Evolutionary conservation across 2,113 vertebrate species (phyloP).

Genomic region (Microtus ochrogaster): DNA sequence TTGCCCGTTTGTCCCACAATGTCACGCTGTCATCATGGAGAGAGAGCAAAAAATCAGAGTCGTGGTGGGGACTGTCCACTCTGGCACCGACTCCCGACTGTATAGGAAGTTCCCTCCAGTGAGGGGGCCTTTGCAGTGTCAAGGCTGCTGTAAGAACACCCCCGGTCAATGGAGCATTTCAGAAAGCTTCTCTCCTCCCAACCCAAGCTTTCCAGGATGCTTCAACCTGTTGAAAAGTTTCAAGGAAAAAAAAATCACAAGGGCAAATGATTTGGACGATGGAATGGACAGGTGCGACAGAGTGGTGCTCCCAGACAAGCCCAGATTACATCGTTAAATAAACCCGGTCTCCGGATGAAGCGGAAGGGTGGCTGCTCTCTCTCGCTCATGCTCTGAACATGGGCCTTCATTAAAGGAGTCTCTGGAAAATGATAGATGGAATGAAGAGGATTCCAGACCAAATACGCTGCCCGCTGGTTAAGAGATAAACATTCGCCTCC

Average conservation of each 20-base stretch:
- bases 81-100: rapidly evolving
- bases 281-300: not conserved
- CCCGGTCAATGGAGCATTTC: rapidly evolving
- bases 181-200: rapidly evolving
- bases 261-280: constrained; percentile 11
- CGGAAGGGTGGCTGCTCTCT: not conserved
- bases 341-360: constrained; percentile 38
- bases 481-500: not conserved
- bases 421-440: constrained; percentile 61
- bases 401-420: constrained; percentile 22
- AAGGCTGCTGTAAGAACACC: rapidly evolving
- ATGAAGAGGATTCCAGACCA: not conserved
- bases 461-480: not conserved
- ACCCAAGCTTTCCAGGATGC: not conserved
- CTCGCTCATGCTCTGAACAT: not conserved
- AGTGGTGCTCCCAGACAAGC: not conserved
- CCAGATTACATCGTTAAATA: constrained; percentile 46
- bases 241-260: not conserved
- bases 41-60: not conserved
- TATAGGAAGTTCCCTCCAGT: too few species aligned
- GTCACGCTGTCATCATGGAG: not conserved
- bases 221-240: not conserved
- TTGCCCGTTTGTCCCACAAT: not conserved
- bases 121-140: not conserved
- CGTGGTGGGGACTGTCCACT: not conserved